These are phyloP conservation scores for Marmota flaviventris DNA, from an alignment of 2,113 vertebrate species.

Conservation along the genomic window DNA sequence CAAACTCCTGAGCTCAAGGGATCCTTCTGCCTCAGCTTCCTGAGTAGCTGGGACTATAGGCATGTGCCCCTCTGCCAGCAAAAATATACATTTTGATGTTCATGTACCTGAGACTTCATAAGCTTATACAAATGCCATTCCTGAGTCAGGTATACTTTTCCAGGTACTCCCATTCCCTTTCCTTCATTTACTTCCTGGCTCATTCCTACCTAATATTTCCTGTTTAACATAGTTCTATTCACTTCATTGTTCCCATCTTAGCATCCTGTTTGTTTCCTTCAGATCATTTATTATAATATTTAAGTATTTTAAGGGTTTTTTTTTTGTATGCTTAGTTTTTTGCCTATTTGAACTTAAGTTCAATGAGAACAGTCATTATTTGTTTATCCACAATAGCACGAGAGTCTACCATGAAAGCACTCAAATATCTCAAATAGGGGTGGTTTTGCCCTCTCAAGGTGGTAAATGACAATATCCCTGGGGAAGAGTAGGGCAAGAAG, in stretches of 20 bases:
- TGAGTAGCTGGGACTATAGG: not conserved
- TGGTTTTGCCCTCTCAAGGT: not conserved
- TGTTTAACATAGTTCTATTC: not conserved
- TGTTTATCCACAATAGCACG: constrained; percentile 14
- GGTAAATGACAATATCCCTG: not conserved
- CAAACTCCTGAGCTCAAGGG: not conserved
- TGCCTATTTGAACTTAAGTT: not conserved
- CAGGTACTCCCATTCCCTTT: not conserved
- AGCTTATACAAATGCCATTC: not conserved
- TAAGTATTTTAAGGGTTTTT: not conserved
- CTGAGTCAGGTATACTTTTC: not conserved
- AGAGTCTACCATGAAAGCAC: not conserved
- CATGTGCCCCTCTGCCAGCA: not conserved
- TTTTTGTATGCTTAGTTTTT: constrained; percentile 9
- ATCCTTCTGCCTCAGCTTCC: not conserved
- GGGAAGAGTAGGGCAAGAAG: not conserved
- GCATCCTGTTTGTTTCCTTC: not conserved
- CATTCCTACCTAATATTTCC: not conserved
- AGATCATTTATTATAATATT: not conserved
- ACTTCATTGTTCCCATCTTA: not conserved
- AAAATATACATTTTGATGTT: not conserved
- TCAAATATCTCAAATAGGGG: not conserved
- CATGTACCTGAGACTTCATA: not conserved
- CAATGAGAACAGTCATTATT: not conserved
- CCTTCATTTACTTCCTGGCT: not conserved